A percentile compares a stretch with the other conserved stretches of the same genome.
phyloP scores from a whole-genome alignment of 2,797 vertebrate genomes.

The Sebastiscus albofasciatus region DNA sequence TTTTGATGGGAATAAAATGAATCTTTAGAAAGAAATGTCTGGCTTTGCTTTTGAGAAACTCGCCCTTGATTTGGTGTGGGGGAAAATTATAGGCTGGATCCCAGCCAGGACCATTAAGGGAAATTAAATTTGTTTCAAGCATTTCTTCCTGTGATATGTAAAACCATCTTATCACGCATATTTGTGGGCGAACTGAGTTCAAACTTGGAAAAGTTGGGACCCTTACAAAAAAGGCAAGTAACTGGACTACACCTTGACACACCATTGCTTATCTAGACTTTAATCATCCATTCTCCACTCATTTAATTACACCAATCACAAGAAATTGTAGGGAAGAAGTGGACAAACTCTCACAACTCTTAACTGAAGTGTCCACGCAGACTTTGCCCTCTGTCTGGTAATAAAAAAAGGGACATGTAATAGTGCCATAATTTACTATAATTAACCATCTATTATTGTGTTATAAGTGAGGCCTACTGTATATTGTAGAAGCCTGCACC shows the following conservation, averaged over 20 bases:
- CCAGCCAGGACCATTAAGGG: conserved; percentile 34
- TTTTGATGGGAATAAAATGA: conserved; percentile 62
- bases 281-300: background rate
- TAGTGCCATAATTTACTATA: conserved; percentile 44
- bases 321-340: conserved; percentile 1
- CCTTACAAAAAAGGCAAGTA: conserved; percentile 5
- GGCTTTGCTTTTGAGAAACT: conserved; percentile 46
- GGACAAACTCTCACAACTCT: conserved; percentile 10
- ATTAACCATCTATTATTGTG: conserved; percentile 49
- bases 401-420: conserved; percentile 31
- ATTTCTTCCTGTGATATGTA: conserved; percentile 40
- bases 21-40: conserved; percentile 31
- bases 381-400: conserved; percentile 12
- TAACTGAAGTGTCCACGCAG: conserved; percentile 1
- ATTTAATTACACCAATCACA: conserved; percentile 40
- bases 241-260: conserved; percentile 52
- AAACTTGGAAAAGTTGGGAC: conserved; percentile 21
- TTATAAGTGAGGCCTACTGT: conserved; percentile 39
- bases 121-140: conserved; percentile 25
- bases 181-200: background rate
- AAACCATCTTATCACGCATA: conserved; percentile 30
- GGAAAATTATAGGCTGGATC: conserved; percentile 38
- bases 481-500: conserved; percentile 8
- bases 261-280: conserved; percentile 10
- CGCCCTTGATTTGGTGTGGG: conserved; percentile 32